Evolutionary conservation across 2,113 vertebrate species (phyloP).

Genomic region (Pseudorectes ferrugineus): DNA sequence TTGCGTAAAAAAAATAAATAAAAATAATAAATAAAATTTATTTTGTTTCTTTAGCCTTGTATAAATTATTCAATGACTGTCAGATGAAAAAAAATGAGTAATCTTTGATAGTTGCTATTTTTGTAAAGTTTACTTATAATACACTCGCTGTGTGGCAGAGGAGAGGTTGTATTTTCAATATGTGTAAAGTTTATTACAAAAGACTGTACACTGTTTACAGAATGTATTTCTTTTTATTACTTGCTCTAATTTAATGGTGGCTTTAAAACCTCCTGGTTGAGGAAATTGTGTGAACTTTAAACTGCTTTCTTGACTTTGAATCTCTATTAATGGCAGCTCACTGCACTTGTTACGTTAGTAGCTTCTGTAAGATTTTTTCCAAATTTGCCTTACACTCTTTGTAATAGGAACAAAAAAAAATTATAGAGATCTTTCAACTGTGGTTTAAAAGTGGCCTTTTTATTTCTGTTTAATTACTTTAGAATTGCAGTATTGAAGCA

Average conservation of each 20-base stretch:
- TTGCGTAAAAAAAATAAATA: constrained; percentile 82
- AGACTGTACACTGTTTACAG: constrained; percentile 77
- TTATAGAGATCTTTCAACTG: constrained; percentile 73
- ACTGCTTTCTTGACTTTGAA: constrained; percentile 56
- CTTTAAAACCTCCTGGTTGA: constrained; percentile 71
- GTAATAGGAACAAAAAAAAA: constrained; percentile 40
- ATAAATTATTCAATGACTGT: constrained; percentile 78
- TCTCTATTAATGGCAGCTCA: constrained; percentile 70
- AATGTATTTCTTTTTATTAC: constrained; percentile 81
- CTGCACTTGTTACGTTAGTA: constrained; percentile 66
- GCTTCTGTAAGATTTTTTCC: constrained; percentile 60
- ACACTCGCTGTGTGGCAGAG: constrained; percentile 61
- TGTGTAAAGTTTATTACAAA: constrained; percentile 74
- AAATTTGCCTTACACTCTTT: constrained; percentile 63
- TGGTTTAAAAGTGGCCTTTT: constrained; percentile 90
- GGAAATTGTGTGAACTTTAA: constrained; percentile 61
- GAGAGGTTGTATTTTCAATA: constrained; percentile 74
- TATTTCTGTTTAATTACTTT: constrained; percentile 71
- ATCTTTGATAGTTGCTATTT: constrained; percentile 81
- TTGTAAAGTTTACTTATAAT: constrained; percentile 78
- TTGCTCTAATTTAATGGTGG: constrained; percentile 73
- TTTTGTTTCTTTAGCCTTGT: constrained; percentile 78
- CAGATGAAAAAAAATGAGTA: constrained; percentile 63
- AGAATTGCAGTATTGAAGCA: constrained; percentile 81
- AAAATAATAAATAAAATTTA: constrained; percentile 80